Base-by-base conservation (phyloP, 2,797 vertebrate genomes). In the Thunnus albacares region DNA sequence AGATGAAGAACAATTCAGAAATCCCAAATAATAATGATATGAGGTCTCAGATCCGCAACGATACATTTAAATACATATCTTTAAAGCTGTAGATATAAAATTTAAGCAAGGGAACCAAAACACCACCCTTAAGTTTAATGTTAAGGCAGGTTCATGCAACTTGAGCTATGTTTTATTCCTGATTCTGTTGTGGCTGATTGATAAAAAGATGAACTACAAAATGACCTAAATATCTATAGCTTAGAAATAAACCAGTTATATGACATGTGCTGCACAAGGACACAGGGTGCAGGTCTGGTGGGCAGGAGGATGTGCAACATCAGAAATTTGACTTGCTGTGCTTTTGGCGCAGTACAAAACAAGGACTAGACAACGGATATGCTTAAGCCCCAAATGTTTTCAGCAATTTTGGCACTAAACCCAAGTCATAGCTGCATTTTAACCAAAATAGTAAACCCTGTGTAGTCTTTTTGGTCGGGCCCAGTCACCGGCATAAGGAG, bases 341-440 rank as follows among this genome's bases (percentile, higher is more conserved):
- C 63, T 64, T 62, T 79, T 56, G 62, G 38, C 22, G 62, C 71
- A 81, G 81, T 35, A 35, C 33, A 35, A 35, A 80, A 67, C 52
- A 67, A 30, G 41, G 49, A 55, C 47, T 35, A 35, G 28, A 30
- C 28, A 30, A 30, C 28, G 5, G 28, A 30, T 35, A 35, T 35
- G 33, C 33, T 35, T 35, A 35, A 35, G 33, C 33, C 33, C 33
- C 33, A 35, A 9, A 35, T 30, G 33, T 35, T 35, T 7, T 35
- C 33, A 35, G 33, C 33, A 7, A 35, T 35, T 35, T 35, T 35
- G 7, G 35, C 9, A 35, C 7, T 35, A 9, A 35, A 35, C 35
- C 9, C 9, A 35, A 35, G 10, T 35, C 35, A 35, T 35, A 35
- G 7, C 35, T 35, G 35, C 9, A 35, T 35, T 35, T 35, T 35